phyloP scores from a whole-genome alignment of 2,888 invertebrate genomes.

The Acronicta leporina region DNA sequence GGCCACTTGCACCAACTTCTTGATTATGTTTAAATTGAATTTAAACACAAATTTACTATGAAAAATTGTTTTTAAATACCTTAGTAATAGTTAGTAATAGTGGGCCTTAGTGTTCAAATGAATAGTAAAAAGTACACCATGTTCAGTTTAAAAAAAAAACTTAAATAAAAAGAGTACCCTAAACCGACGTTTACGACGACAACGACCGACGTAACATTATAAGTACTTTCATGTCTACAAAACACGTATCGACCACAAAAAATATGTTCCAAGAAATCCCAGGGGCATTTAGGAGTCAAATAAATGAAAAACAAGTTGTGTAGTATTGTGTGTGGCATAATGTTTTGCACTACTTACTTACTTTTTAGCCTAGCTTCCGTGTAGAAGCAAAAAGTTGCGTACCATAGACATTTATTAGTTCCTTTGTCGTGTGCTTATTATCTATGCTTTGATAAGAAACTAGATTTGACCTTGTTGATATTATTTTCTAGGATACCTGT shows the following conservation, averaged over 20 bases:
- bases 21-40: no score
- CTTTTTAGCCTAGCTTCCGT: conserved; percentile 33
- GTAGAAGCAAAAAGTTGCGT: conserved; percentile 46
- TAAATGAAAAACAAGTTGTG: conserved; percentile 23
- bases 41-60: no score
- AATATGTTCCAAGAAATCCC: conserved; percentile 12
- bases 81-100: no score
- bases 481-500: not conserved
- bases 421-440: conserved; percentile 30
- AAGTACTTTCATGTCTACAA: not conserved
- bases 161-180: no score
- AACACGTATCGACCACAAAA: conserved; percentile 24
- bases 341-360: conserved; percentile 9
- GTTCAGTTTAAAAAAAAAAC: no score
- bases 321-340: conserved; percentile 3
- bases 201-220: no score
- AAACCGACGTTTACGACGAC: no score
- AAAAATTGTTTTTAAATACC: no score
- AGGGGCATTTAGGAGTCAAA: conserved; percentile 31
- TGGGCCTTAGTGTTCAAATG: no score
- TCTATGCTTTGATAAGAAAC: conserved; percentile 28
- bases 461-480: conserved; percentile 35
- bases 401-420: conserved; percentile 22
- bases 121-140: no score
- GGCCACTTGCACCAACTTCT: no score